Percentiles rank a stretch among this genome's conserved stretches.
These are phyloP conservation scores for Adelphocoris suturalis DNA, from an alignment of 2,888 invertebrate species.

Conservation along the genomic window DNA sequence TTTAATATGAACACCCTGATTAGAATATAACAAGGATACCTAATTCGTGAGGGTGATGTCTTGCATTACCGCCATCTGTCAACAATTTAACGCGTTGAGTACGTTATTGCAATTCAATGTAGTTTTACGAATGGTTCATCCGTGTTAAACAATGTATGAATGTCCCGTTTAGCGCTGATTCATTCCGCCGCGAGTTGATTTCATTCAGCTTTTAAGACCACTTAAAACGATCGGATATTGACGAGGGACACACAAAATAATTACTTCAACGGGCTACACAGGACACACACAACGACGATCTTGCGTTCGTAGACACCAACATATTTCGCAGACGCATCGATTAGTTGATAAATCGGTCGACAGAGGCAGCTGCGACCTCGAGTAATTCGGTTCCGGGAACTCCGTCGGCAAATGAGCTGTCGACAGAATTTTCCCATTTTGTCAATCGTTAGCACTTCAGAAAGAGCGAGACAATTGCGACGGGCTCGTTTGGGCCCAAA, in stretches of 20 bases:
- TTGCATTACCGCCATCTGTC: too few species aligned
- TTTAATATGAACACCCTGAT: too few species aligned
- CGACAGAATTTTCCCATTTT: neutral
- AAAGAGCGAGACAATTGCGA: neutral
- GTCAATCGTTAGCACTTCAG: slow-evolving; percentile 1
- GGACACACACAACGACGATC: neutral
- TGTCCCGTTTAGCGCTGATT: too few species aligned
- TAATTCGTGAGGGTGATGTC: too few species aligned
- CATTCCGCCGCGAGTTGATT: neutral
- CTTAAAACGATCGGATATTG: neutral
- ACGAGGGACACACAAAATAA: neutral
- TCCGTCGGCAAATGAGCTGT: neutral
- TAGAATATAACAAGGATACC: too few species aligned
- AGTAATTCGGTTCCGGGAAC: slow-evolving; percentile 21
- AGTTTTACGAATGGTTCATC: too few species aligned
- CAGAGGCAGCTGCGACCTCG: neutral
- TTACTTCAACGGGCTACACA: neutral
- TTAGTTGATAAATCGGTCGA: neutral
- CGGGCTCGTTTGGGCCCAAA: too few species aligned
- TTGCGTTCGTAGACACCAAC: neutral
- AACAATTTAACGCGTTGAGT: too few species aligned
- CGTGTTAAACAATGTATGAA: too few species aligned
- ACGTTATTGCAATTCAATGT: too few species aligned
- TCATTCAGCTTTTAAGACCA: neutral
- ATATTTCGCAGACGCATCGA: neutral